Evolutionary conservation across 2,113 vertebrate genomes (phyloP).

Genomic region (Harpagus bidentatus): DNA sequence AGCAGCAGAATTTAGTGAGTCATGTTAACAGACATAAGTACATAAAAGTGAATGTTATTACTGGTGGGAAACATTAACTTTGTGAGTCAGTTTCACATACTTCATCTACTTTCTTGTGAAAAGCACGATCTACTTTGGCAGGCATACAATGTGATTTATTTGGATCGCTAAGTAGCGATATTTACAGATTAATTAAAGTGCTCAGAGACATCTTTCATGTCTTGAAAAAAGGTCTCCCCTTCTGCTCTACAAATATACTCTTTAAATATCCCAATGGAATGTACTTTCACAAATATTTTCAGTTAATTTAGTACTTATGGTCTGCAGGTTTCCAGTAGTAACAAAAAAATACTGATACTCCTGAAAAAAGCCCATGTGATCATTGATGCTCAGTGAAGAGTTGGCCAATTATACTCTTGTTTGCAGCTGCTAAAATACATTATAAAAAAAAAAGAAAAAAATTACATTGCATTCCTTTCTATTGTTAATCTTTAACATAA

Average conservation of each 20-base stretch:
- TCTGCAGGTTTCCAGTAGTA: background rate
- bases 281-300: constrained; percentile 5
- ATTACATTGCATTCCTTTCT: background rate
- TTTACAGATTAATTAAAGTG: constrained; percentile 43
- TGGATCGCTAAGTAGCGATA: constrained; percentile 3
- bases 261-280: background rate
- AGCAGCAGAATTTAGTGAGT: constrained; percentile 40
- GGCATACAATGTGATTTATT: constrained; percentile 22
- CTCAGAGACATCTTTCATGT: background rate
- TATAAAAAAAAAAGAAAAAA: background rate
- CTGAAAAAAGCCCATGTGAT: background rate
- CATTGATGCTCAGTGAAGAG: background rate
- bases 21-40: constrained; percentile 37
- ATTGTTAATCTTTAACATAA: background rate
- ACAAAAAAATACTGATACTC: background rate
- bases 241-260: background rate
- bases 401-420: background rate
- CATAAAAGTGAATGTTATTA: constrained; percentile 23
- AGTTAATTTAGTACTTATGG: background rate
- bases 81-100: constrained; percentile 31
- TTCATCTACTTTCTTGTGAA: constrained; percentile 21
- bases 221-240: background rate
- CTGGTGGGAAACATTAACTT: constrained; percentile 49
- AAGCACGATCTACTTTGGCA: background rate
- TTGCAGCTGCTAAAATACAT: background rate